phyloP scores from a whole-genome alignment of 2,888 invertebrate species.

The Diloba caeruleocephala region DNA sequence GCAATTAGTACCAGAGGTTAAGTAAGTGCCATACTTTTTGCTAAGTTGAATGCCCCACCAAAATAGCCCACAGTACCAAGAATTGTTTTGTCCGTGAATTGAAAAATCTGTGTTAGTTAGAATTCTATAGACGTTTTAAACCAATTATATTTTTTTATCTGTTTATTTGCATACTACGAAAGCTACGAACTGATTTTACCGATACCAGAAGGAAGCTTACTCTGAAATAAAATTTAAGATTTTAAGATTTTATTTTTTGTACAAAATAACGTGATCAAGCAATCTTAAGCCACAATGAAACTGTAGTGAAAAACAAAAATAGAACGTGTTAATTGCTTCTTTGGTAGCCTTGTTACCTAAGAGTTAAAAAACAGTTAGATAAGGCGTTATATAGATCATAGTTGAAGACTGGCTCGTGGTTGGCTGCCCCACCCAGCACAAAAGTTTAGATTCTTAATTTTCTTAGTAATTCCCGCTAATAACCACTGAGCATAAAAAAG shows the following conservation, averaged over 20 bases:
- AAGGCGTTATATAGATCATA: no score
- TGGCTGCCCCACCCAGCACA: no score
- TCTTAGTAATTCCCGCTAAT: no score
- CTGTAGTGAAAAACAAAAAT: neutral
- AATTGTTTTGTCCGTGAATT: slow-evolving; percentile 20
- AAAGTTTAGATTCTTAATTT: no score
- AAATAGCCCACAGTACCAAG: slow-evolving; percentile 7
- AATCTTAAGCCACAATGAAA: slow-evolving; percentile 4
- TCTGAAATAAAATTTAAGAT: slow-evolving; percentile 4
- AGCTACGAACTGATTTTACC: slow-evolving; percentile 15
- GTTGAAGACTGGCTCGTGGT: no score
- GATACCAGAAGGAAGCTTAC: slow-evolving; percentile 2
- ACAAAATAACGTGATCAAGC: neutral
- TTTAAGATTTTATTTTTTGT: no score
- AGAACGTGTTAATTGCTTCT: neutral
- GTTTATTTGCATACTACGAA: slow-evolving; percentile 21
- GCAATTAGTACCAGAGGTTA: slow-evolving; percentile 26
- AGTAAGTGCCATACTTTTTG: slow-evolving; percentile 25
- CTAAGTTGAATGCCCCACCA: slow-evolving; percentile 18
- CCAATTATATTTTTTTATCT: slow-evolving; percentile 26
- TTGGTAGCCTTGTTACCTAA: no score
- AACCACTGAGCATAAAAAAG: no score
- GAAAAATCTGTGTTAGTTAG: slow-evolving; percentile 31
- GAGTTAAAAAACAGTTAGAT: no score
- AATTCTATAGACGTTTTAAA: slow-evolving; percentile 23